A percentile compares a stretch with the other conserved stretches of the same genome.
Conservation (phyloP, 2,888 invertebrate species). For the Volucella zonaria region DNA sequence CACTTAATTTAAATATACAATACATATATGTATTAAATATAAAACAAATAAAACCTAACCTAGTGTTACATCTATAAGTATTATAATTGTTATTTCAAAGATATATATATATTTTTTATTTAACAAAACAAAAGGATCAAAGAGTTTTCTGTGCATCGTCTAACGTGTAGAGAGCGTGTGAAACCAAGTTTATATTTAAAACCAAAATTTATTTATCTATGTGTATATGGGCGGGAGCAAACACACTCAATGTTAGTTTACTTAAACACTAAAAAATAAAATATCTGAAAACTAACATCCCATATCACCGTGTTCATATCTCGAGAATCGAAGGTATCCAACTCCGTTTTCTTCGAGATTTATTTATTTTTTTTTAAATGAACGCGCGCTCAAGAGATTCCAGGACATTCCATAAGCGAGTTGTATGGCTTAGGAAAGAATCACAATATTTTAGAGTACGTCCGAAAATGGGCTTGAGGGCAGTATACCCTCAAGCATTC, state of each 20-base stretch:
- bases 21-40: background rate
- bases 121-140: constrained; percentile 40
- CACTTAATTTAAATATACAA: constrained; percentile 46
- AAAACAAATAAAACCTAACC: constrained; percentile 31
- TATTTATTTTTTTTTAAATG: too few species aligned
- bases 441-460: too few species aligned
- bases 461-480: too few species aligned
- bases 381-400: too few species aligned
- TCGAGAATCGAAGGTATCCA: too few species aligned
- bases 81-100: constrained; percentile 66
- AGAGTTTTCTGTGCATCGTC: constrained; percentile 43
- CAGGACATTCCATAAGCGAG: too few species aligned
- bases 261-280: constrained; percentile 3
- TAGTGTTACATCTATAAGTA: constrained; percentile 60
- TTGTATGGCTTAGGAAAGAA: too few species aligned
- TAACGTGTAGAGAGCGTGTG: constrained; percentile 59
- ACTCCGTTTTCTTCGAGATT: too few species aligned
- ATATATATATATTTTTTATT: constrained; percentile 45
- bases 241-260: constrained; percentile 41
- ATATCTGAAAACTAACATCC: background rate
- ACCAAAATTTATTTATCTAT: constrained; percentile 19
- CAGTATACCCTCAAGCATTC: too few species aligned
- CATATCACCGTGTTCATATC: too few species aligned
- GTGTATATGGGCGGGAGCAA: constrained; percentile 57
- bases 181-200: constrained; percentile 47